Base-by-base conservation (phyloP, 2,113 vertebrate genomes). In the Pantherophis guttatus region DNA sequence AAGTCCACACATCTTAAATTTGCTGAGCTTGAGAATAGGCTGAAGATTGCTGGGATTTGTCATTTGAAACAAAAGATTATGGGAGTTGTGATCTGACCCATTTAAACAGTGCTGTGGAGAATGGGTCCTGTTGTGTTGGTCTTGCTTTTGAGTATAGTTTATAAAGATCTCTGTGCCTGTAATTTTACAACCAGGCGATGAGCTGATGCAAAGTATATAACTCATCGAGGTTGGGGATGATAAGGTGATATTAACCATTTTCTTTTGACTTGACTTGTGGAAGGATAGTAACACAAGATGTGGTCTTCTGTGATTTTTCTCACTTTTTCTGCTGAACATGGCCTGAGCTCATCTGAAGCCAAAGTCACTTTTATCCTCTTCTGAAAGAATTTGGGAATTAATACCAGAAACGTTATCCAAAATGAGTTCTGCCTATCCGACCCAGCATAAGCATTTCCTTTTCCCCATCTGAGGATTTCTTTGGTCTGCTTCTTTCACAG, bases 401-500 rank as follows among this genome's bases (percentile, higher is more conserved):
- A 10, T 62, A 17, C 13, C 17, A 4, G 0, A 1, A 0, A 6
- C 0, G 1, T 12, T 1, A 57, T 1, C 29, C 17, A 65, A 33
- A 10, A 3, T 33, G 75, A n/a, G 23, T 86, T 5, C 44, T 0
- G 19, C 53, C 57, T 33, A 3, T 24, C 19, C 19, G 5, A 8
- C 48, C 48, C 44, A 5, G 85, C 70, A n/a, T 59, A 90, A 15
- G 62, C 21, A 1, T 2, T 15, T 48, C 57, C 54, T 57, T 33
- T 17, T 21, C 44, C 33, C 0, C 26, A 0, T 2, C 1, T 8
- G 0, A 57, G 52, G 0, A 0, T 48, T 87, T 59, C 65, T 33
- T 52, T 50, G 59, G 29, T 48, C 52, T 24, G 58, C 6, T 53
- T 81, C 52, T 89, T 33, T 65, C 0, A 0, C 52, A 0, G 23